Evolutionary conservation across 1,140 invertebrate species (phyloP).

Genomic region (Hetaerina americana): DNA sequence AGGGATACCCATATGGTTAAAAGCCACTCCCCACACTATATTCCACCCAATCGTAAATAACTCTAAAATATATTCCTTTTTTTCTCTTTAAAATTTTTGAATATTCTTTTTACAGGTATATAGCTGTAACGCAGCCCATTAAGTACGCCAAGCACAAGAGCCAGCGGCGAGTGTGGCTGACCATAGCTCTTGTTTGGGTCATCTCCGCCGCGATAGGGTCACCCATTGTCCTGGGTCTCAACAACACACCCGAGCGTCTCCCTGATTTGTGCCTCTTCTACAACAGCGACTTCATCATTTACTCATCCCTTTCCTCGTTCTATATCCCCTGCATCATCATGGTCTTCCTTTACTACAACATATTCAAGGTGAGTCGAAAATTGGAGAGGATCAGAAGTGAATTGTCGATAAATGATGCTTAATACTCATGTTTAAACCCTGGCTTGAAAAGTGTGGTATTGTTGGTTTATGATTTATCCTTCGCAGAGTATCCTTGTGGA

Average conservation of each 20-base stretch:
- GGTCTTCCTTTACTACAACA: constrained; percentile 96
- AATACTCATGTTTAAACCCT: too few relatives aligned
- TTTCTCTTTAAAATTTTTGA: too few relatives aligned
- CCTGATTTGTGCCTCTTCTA: constrained; percentile 86
- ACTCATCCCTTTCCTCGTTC: constrained; percentile 95
- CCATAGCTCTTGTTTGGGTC: constrained; percentile 92
- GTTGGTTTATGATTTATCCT: too few relatives aligned
- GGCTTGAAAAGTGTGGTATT: too few relatives aligned
- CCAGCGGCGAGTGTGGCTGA: constrained; percentile 85
- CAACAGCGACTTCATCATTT: constrained; percentile 95
- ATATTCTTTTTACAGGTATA: constrained; percentile 69
- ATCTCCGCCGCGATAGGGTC: constrained; percentile 93
- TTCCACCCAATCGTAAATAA: too few relatives aligned
- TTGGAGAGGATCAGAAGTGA: too few relatives aligned
- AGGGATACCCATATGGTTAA: too few relatives aligned
- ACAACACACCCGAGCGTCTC: constrained; percentile 68
- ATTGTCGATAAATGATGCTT: too few relatives aligned
- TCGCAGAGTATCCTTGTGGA: too few relatives aligned
- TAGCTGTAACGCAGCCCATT: constrained; percentile 96
- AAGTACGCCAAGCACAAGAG: constrained; percentile 99
- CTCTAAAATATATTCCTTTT: too few relatives aligned
- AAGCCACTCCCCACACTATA: too few relatives aligned
- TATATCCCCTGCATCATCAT: constrained; percentile 98
- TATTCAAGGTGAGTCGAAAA: constrained; percentile 88
- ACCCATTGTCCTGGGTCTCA: constrained; percentile 90